Evolutionary conservation across 2,888 invertebrate species (phyloP), one percentile per base, ranked within the genome.

Genomic region (Proisotoma minuta): DNA sequence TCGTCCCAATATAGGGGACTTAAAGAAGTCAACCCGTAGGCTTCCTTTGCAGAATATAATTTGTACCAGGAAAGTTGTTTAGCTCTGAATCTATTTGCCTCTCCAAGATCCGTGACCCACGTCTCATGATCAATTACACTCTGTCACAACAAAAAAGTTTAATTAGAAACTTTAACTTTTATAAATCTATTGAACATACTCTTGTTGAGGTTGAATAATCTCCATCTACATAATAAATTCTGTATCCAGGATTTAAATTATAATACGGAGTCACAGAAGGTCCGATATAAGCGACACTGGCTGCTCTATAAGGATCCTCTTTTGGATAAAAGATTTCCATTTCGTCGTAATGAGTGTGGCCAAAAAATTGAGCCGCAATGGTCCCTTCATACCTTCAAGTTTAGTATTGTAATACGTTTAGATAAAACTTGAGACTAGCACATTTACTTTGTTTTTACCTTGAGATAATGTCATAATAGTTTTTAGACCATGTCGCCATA

Each of bases 231-330:
- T 92, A 91, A 78, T 96, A 98, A 78, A 98, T 91, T 76, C 97
- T 83, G 78, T 95, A 98, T 20, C 94, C 94, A 0, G 97, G 92
- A 82, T 97, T 97, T 59, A 94, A 82, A 77, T 90, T 87, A 73
- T 87, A 87, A 77, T 94, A 97, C 0, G 97, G 93, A 1, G 97
- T 91, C 0, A 97, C 91, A 0, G 95, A 95, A 2, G 97, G 97
- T 8, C 93, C 91, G 24, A 97, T 85, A 76, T 95, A 98, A 0
- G 91, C 92, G 69, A 96, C 85, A 77, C 86, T 89, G 5, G 89
- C 85, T 1, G 95, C 86, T 79, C 91, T 82, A 60, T 85, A 87
- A 73, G 91, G 82, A 78, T 91, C 88, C 67, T 87, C 82, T 1
- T 86, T 86, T 78, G 93, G 91, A 76, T 92, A 96, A 79, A 93